phyloP scores from a whole-genome alignment of 2,888 invertebrate genomes.

The Calephelis perditalis region DNA sequence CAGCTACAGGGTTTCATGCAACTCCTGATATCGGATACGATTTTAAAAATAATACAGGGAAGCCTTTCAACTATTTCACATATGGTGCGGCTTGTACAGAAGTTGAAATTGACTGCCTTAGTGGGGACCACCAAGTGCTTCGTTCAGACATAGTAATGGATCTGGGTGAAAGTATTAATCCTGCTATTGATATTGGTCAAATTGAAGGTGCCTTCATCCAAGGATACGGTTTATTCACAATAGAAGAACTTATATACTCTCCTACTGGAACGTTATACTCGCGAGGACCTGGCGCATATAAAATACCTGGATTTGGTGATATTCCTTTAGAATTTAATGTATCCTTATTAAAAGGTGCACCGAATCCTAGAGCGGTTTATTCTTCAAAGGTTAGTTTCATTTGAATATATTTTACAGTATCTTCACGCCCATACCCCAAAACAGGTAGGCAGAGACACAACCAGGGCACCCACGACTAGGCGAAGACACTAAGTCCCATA shows the following conservation, averaged over 20 bases:
- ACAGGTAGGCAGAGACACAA: too few species aligned
- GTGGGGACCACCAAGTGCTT: slow-evolving; percentile 94
- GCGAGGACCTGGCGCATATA: slow-evolving; percentile 95
- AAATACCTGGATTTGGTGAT: slow-evolving; percentile 94
- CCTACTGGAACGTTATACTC: slow-evolving; percentile 89
- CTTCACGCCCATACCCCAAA: too few species aligned
- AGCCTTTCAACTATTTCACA: slow-evolving; percentile 89
- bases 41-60: slow-evolving; percentile 83
- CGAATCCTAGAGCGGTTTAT: slow-evolving; percentile 94
- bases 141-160: slow-evolving; percentile 98
- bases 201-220: slow-evolving; percentile 97
- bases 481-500: too few species aligned
- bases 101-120: slow-evolving; percentile 95
- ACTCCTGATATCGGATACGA: slow-evolving; percentile 86
- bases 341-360: slow-evolving; percentile 91
- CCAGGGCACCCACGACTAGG: too few species aligned
- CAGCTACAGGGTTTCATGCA: slow-evolving; percentile 90
- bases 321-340: slow-evolving; percentile 96
- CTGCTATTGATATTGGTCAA: slow-evolving; percentile 97
- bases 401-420: too few species aligned
- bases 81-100: slow-evolving; percentile 92
- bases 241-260: slow-evolving; percentile 94
- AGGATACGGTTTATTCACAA: slow-evolving; percentile 94
- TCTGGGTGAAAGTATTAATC: slow-evolving; percentile 95
- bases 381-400: slow-evolving; percentile 89